phyloP scores from a whole-genome alignment of 1,140 invertebrate species.

The Oedothorax gibbosus region DNA sequence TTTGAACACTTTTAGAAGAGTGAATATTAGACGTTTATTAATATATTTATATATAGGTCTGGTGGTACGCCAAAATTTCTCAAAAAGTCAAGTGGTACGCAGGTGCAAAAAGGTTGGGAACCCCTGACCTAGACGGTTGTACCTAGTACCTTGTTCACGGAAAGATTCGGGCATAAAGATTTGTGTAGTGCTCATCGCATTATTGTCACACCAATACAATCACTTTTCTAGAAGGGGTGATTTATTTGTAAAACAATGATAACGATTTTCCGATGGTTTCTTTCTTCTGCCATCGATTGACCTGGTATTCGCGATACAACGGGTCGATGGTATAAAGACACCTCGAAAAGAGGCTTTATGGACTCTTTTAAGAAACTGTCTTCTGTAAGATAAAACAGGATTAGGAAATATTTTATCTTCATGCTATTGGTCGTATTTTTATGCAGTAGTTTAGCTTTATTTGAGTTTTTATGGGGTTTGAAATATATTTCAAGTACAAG shows the following conservation, averaged over 20 bases:
- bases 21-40: too few relatives aligned
- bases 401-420: slow-evolving; percentile 41
- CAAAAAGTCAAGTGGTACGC: too few relatives aligned
- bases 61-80: too few relatives aligned
- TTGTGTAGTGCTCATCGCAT: not conserved
- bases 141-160: too few relatives aligned
- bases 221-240: slow-evolving; percentile 10
- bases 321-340: slow-evolving; percentile 21
- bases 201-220: slow-evolving; percentile 11
- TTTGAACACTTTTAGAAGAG: too few relatives aligned
- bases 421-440: slow-evolving; percentile 30
- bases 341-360: not conserved
- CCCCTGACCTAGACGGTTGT: too few relatives aligned
- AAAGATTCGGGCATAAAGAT: too few relatives aligned
- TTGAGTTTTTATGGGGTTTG: too few relatives aligned
- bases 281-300: slow-evolving; percentile 28
- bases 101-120: too few relatives aligned
- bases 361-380: slow-evolving; percentile 2
- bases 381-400: slow-evolving; percentile 28
- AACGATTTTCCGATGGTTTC: slow-evolving; percentile 52
- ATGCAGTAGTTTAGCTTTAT: too few relatives aligned
- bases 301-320: slow-evolving; percentile 36
- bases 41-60: too few relatives aligned
- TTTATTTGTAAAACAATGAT: slow-evolving; percentile 43
- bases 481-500: too few relatives aligned